Conservation (phyloP, 2,888 invertebrate species). For the Temnothorax rugatulus region DNA sequence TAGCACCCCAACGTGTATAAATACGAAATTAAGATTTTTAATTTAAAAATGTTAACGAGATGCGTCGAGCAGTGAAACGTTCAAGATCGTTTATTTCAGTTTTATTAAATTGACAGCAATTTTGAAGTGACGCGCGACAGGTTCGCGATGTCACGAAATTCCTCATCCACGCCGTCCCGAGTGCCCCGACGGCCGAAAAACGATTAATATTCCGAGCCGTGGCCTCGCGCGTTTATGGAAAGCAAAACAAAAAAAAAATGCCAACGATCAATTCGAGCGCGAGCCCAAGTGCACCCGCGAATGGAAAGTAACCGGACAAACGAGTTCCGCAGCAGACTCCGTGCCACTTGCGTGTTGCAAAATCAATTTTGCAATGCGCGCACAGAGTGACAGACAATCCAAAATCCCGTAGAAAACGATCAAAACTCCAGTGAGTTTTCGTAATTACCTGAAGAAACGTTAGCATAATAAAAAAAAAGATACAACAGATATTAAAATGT, state of each 20-base stretch:
- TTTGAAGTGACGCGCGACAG: neutral
- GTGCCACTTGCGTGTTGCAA: constrained; percentile 54
- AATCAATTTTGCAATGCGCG: constrained; percentile 50
- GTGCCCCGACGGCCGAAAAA: neutral
- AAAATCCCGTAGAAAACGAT: constrained; percentile 1
- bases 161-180: neutral
- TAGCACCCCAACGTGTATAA: neutral
- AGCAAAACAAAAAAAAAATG: constrained; percentile 33
- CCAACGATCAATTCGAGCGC: constrained; percentile 29
- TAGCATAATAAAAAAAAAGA: neutral
- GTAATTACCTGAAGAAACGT: neutral
- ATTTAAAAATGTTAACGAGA: neutral
- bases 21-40: neutral
- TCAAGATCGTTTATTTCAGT: neutral
- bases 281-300: constrained; percentile 40
- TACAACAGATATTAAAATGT: neutral
- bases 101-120: constrained; percentile 10
- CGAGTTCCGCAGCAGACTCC: constrained; percentile 43
- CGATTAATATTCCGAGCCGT: constrained; percentile 19
- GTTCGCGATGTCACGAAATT: constrained; percentile 2
- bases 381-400: constrained; percentile 36
- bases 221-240: constrained; percentile 32
- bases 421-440: neutral
- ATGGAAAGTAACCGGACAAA: constrained; percentile 58
- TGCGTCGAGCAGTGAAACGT: neutral